phyloP scores from a whole-genome alignment of 2,113 vertebrate genomes.

The Neoarius graeffei region DNA sequence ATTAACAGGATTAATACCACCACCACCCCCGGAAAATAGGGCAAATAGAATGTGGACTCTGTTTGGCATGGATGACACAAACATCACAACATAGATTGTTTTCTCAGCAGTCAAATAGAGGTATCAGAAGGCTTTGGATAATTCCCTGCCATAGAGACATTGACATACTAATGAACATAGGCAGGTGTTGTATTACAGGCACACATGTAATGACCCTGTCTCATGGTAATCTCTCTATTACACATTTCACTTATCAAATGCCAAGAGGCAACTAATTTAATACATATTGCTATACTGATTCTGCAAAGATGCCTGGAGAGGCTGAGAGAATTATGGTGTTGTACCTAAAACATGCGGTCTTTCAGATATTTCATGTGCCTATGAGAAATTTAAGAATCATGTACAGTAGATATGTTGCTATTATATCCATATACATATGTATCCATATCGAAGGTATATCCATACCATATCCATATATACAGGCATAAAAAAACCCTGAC shows the following conservation, averaged over 20 bases:
- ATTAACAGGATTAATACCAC: not conserved
- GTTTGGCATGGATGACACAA: not conserved
- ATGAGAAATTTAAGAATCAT: not conserved
- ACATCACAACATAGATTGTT: not conserved
- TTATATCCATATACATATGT: not conserved
- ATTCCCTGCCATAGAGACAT: conserved; percentile 32
- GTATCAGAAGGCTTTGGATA: conserved; percentile 37
- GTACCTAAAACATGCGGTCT: not conserved
- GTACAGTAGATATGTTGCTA: not conserved
- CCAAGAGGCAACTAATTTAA: conserved; percentile 49
- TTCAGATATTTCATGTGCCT: not conserved
- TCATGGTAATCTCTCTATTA: conserved; percentile 48
- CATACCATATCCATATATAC: not conserved
- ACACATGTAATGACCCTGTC: conserved; percentile 35
- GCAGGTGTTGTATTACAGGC: conserved; percentile 45
- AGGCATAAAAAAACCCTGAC: not conserved
- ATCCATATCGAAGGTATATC: no score
- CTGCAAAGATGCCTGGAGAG: conserved; percentile 27
- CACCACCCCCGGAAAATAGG: not conserved
- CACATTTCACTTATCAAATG: conserved; percentile 50
- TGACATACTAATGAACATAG: conserved; percentile 48
- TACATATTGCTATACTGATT: conserved; percentile 22
- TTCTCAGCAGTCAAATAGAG: conserved; percentile 21
- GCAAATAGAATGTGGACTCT: not conserved
- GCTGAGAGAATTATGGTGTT: conserved; percentile 27